Conservation (phyloP, 2,113 vertebrate genomes). For the Zapornia atra region DNA sequence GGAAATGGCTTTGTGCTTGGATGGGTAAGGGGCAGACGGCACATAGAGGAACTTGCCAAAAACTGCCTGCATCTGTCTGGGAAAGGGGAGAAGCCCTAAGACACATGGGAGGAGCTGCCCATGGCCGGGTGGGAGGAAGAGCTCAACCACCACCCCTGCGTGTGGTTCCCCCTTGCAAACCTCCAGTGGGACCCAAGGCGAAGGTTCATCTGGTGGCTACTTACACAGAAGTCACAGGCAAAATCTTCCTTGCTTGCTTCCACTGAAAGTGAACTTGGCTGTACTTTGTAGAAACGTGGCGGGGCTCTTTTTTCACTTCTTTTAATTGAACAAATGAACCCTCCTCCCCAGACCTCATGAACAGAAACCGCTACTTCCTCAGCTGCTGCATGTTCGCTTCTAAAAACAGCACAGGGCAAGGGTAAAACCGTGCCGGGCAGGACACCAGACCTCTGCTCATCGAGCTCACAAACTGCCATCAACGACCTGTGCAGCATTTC, state of each 20-base stretch:
- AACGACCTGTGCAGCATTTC: not conserved
- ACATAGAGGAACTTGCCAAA: not conserved
- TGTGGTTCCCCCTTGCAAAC: not conserved
- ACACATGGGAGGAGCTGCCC: not conserved
- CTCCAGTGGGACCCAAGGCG: accelerated
- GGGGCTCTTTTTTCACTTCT: not conserved
- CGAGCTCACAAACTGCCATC: not conserved
- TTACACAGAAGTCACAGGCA: too few relatives aligned
- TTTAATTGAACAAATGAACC: not conserved
- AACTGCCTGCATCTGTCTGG: not conserved
- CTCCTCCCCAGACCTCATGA: not conserved
- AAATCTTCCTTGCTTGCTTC: not conserved
- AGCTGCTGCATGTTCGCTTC: accelerated
- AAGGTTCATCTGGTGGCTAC: not conserved
- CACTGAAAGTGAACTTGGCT: not conserved
- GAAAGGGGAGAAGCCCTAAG: not conserved
- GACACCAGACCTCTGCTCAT: not conserved
- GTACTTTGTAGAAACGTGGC: not conserved
- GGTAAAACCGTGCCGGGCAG: not conserved
- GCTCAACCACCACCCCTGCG: accelerated
- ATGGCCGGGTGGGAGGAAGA: not conserved
- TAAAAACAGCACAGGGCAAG: not conserved
- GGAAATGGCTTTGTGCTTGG: not conserved
- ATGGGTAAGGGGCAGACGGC: not conserved
- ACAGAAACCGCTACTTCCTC: slow-evolving; percentile 46